A percentile compares a stretch with the other conserved stretches of the same genome.
Conservation (phyloP, 2,888 invertebrate genomes). For the Epirrhoe alternata region DNA sequence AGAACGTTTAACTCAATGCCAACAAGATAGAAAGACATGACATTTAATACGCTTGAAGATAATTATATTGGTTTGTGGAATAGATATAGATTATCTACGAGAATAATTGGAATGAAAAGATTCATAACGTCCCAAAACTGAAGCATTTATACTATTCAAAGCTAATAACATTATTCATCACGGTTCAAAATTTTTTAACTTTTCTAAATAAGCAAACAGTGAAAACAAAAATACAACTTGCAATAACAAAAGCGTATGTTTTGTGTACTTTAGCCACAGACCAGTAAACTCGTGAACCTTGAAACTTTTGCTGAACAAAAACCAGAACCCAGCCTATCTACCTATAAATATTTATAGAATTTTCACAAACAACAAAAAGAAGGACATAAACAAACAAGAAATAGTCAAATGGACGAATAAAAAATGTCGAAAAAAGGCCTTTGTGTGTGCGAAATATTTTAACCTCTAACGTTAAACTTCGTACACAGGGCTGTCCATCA, state of each 20-base stretch:
- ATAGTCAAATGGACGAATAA: constrained; percentile 13
- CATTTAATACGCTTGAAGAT: constrained; percentile 2
- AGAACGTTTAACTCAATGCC: constrained; percentile 11
- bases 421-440: constrained; percentile 10
- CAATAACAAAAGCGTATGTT: constrained; percentile 5
- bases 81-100: background rate
- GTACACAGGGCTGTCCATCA: constrained; percentile 12
- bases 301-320: constrained; percentile 35
- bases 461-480: constrained; percentile 3
- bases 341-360: constrained; percentile 30
- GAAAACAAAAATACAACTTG: background rate
- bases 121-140: background rate
- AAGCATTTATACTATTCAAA: background rate
- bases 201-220: background rate
- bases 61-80: background rate
- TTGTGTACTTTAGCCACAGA: constrained; percentile 19
- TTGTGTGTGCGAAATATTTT: constrained; percentile 17
- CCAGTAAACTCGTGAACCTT: constrained; percentile 26
- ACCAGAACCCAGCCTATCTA: constrained; percentile 20
- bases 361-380: constrained; percentile 20
- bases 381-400: constrained; percentile 18
- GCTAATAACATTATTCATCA: background rate
- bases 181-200: background rate
- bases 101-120: background rate
- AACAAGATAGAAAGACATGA: constrained; percentile 6